Base-by-base conservation (phyloP, 2,797 vertebrate species). In the Hydrophis major region DNA sequence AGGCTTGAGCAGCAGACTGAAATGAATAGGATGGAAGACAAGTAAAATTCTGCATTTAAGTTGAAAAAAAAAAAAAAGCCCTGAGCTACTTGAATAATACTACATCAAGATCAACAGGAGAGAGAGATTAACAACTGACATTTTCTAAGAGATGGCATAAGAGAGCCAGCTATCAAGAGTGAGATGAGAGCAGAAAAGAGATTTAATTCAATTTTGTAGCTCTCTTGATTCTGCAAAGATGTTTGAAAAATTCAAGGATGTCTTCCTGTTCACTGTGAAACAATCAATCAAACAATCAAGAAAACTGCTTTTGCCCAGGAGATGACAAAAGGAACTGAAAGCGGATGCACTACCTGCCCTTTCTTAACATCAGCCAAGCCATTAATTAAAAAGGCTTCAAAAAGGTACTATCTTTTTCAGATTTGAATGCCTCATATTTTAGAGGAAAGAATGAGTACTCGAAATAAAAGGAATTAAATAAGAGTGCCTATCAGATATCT, bases 41-140 rank as follows among this genome's bases (percentile, higher is more conserved):
- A 42, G 32, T 22, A 78, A 78, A 42, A 4, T 37, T 78, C 32
- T 78, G 69, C 69, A 42, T 78, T 42, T 47, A 83, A 3, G 8
- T 47, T 47, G 8, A 0, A 11, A 27, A 0, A 0, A 25, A 32
- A 32, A 1, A 11, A 10, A 12, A 5, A 37, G 18, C 6, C 6
- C 32, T 74, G n/a, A 74, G 69, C 69, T 37, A 74, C 37, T 74
- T 74, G 6, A 74, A 74, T 37, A 37, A 74, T 16, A 37, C 32
- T 37, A 74, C 16, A 8, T 37, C 4, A 86, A 28, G 42, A 88
- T 11, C 59, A 50, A 22, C 18, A 55, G 10, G 61, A 87, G 28
- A 90, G 53, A 91, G 63, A 53, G 4, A 57, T 28, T 16, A n/a
- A n/a, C 27, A 63, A 88, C 7, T 13, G 56, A 50, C n/a, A 59